Evolutionary conservation across 2,113 vertebrate species (phyloP).

Genomic region (Corythaixoides concolor): DNA sequence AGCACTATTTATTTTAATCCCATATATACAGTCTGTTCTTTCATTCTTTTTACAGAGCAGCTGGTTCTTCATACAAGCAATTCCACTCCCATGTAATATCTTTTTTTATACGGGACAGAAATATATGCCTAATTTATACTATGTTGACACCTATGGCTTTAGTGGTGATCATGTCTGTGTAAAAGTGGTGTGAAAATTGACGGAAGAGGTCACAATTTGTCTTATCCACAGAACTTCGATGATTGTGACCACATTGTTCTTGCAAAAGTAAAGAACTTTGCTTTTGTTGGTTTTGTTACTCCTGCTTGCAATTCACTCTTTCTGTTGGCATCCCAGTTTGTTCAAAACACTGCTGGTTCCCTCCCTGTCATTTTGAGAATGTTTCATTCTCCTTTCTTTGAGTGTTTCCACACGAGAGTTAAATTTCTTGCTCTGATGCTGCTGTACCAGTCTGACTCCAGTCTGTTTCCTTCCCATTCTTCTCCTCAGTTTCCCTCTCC

Average conservation of each 20-base stretch:
- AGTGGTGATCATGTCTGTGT: background rate
- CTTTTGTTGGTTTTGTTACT: background rate
- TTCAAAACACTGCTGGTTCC: background rate
- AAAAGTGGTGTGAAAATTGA: background rate
- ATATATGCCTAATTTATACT: background rate
- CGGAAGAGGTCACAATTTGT: background rate
- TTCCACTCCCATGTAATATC: background rate
- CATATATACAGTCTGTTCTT: background rate
- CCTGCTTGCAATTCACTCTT: background rate
- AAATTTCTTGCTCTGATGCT: background rate
- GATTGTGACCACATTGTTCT: background rate
- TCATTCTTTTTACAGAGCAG: background rate
- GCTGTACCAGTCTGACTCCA: background rate
- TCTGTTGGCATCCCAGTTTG: background rate
- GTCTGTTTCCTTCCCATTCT: background rate
- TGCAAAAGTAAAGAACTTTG: background rate
- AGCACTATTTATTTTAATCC: slow-evolving; percentile 37
- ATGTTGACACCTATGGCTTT: background rate
- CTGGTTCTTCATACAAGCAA: background rate
- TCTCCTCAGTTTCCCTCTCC: background rate
- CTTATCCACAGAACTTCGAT: background rate
- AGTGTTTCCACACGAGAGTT: background rate
- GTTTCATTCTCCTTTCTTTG: background rate
- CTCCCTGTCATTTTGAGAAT: background rate
- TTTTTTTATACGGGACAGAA: background rate